phyloP scores from a whole-genome alignment of 1,140 invertebrate genomes.

The Megalopta genalis region DNA sequence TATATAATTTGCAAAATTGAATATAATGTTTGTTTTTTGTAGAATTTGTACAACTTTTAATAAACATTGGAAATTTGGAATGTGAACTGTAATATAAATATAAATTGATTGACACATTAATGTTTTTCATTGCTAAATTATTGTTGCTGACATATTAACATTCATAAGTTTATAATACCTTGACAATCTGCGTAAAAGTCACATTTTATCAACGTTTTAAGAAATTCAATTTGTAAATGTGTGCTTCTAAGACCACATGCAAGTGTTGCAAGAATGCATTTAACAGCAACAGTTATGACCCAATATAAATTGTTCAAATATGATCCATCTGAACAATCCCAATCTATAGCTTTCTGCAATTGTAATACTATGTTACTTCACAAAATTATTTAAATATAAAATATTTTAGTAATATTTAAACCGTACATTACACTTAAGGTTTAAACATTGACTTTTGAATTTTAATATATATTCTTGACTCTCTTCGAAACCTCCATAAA shows the following conservation, averaged over 20 bases:
- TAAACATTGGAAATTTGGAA: conserved; percentile 80
- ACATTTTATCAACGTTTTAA: conserved; percentile 78
- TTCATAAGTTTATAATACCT: conserved; percentile 69
- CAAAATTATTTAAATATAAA: conserved; percentile 54
- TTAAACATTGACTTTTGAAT: conserved; percentile 68
- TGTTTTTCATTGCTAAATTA: conserved; percentile 10
- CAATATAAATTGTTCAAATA: conserved; percentile 77
- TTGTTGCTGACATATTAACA: not conserved
- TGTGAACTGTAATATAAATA: conserved; percentile 72
- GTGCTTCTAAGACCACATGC: conserved; percentile 80
- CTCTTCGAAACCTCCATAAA: conserved; percentile 69
- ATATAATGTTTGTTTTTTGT: conserved; percentile 68
- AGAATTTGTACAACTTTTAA: conserved; percentile 80
- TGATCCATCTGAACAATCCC: conserved; percentile 65
- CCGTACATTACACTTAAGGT: conserved; percentile 67
- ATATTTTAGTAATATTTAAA: conserved; percentile 63
- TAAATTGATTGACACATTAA: conserved; percentile 25
- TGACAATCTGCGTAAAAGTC: conserved; percentile 81
- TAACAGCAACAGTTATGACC: conserved; percentile 81
- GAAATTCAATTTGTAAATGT: conserved; percentile 81
- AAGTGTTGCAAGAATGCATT: conserved; percentile 80
- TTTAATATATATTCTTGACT: conserved; percentile 61
- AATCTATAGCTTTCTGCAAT: conserved; percentile 71
- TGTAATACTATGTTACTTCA: conserved; percentile 17
- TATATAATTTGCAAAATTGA: conserved; percentile 70